Base-by-base conservation (phyloP, 2,888 invertebrate genomes). In the Myopa testacea region DNA sequence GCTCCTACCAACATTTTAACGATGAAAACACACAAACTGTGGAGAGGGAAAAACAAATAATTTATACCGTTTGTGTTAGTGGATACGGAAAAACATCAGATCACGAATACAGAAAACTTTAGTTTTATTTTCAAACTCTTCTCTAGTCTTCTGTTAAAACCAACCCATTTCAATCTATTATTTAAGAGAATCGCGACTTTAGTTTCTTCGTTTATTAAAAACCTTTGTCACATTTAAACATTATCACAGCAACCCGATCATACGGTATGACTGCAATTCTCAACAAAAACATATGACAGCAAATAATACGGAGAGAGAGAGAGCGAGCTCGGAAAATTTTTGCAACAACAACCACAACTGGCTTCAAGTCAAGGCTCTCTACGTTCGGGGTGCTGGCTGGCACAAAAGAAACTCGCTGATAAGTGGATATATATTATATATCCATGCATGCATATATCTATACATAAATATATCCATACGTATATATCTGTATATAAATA, bases 311-410 rank as follows among this genome's bases (percentile, higher is more conserved):
- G 26, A 45, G 58, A 40, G 19, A 62, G 19, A 19, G 38, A 60
- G 60, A 40, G 72, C 7, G 40, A 72, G 37, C 16, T 58, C 7
- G 45, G 55, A 60, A 19, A 60, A 19, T 38, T n/a, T 45, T 8
- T n/a, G 14, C n/a, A n/a, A 40, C 71, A 71, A 71, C 38, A 71
- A 38, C 58, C 19, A 62, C n/a, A 12, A 50, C 45, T 6, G 40
- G 55, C 68, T 70, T 63, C 76, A 26, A 26, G 26, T 26, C 26
- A 76, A 76, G 76, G 76, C 52, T 76, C 63, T 69, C 63, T 19
- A 71, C 63, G 19, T 71, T 52, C 7, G n/a, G 14, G 40, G 8
- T 62, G 38, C 34, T 26, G 26, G 19, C n/a, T 50, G 19, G 52
- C 40, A 63, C 52, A 65, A 63, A 76, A 52, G 14, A 34, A 8